A percentile compares a stretch with the other conserved stretches of the same genome.
phyloP scores from a whole-genome alignment of 2,113 vertebrate genomes.

The Lagopus muta region DNA sequence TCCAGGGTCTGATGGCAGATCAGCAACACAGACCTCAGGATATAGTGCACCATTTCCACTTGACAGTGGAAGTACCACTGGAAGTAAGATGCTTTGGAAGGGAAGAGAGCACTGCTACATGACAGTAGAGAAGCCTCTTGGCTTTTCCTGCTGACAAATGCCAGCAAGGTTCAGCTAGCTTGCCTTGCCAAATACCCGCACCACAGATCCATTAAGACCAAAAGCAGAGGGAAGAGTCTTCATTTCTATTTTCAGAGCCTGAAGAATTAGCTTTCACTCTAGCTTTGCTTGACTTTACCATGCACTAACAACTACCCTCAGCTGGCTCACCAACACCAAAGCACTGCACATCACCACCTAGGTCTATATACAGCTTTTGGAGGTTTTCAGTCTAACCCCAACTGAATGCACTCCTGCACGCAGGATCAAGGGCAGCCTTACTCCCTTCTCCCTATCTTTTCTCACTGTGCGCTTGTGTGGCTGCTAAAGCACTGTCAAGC shows the following conservation, averaged over 20 bases:
- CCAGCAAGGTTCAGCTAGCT: not conserved
- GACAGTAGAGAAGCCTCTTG: not conserved
- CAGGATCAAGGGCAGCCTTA: not conserved
- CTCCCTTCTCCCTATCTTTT: not conserved
- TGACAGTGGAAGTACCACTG: not conserved
- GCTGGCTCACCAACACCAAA: not conserved
- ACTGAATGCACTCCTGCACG: not conserved
- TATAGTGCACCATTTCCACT: not conserved
- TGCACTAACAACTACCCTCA: not conserved
- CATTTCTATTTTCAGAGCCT: not conserved
- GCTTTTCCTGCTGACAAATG: not conserved
- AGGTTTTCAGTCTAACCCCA: not conserved
- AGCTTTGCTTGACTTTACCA: not conserved
- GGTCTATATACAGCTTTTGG: not conserved
- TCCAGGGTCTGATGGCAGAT: not conserved
- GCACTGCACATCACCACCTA: not conserved
- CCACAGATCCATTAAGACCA: not conserved
- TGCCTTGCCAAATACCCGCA: not conserved
- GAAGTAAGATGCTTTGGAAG: not conserved
- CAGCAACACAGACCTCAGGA: not conserved
- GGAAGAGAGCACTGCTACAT: not conserved
- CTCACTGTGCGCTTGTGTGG: accelerated
- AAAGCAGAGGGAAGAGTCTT: not conserved
- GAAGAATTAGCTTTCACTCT: not conserved
- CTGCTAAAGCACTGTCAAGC: not conserved